Conservation (phyloP, 2,797 vertebrate species). For the Macroramphosus scolopax region DNA sequence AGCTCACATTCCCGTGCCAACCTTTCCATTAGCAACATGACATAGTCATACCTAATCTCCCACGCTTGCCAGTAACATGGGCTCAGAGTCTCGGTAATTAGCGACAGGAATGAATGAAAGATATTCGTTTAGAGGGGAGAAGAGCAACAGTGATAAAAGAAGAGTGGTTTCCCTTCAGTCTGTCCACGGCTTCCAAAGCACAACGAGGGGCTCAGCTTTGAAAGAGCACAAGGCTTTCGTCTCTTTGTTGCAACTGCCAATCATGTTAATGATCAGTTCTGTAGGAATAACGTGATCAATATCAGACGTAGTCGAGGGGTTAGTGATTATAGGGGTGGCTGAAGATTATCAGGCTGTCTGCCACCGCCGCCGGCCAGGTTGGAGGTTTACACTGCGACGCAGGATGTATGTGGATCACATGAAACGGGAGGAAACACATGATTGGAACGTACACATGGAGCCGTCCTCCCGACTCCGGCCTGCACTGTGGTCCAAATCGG, state of each 20-base stretch:
- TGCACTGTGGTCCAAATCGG: too few relatives aligned
- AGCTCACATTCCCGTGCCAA: constrained; percentile 75
- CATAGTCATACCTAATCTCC: constrained; percentile 71
- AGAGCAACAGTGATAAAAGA: constrained; percentile 65
- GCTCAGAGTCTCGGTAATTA: constrained; percentile 63
- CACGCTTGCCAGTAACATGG: constrained; percentile 61
- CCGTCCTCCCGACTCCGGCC: too few relatives aligned
- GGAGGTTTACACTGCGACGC: too few relatives aligned
- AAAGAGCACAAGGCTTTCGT: constrained; percentile 61
- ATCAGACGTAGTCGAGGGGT: constrained; percentile 64
- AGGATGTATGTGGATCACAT: too few relatives aligned
- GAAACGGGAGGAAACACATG: constrained; percentile 20
- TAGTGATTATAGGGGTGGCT: constrained; percentile 63
- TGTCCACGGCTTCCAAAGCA: constrained; percentile 64
- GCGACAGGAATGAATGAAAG: constrained; percentile 67
- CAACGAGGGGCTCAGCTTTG: constrained; percentile 58
- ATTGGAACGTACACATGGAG: too few relatives aligned
- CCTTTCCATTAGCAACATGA: constrained; percentile 79
- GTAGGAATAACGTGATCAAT: constrained; percentile 74
- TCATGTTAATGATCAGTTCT: constrained; percentile 75
- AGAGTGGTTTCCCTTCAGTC: constrained; percentile 58
- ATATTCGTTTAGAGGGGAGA: constrained; percentile 63
- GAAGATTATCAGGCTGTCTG: constrained; percentile 55
- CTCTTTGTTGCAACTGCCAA: constrained; percentile 73
- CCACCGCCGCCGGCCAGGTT: constrained; percentile 30